Evolutionary conservation across 2,113 vertebrate species (phyloP).

Genomic region (Phalacrocorax aristotelis): DNA sequence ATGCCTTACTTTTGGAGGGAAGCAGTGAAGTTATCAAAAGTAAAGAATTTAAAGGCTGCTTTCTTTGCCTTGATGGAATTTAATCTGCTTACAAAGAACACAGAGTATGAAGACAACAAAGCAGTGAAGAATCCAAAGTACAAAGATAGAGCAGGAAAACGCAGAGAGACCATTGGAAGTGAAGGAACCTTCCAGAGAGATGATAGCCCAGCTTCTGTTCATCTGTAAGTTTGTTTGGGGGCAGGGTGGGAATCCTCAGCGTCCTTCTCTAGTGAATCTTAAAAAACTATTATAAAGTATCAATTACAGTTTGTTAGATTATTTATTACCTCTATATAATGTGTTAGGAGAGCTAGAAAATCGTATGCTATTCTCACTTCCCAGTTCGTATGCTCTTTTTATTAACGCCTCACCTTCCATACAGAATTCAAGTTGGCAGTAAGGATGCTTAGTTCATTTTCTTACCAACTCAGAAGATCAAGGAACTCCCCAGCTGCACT

Average conservation of each 20-base stretch:
- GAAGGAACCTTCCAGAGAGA: slow-evolving; percentile 90
- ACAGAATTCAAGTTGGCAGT: neutral
- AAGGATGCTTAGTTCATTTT: neutral
- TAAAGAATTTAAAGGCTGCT: neutral
- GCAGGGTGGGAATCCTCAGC: accelerated
- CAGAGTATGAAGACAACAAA: slow-evolving; percentile 86
- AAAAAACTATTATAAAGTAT: neutral
- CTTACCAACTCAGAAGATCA: neutral
- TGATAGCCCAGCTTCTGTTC: slow-evolving; percentile 90
- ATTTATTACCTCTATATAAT: neutral
- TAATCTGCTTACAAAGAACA: slow-evolving; percentile 78
- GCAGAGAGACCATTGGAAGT: slow-evolving; percentile 89
- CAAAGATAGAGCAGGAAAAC: slow-evolving; percentile 89
- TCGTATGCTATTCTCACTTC: neutral
- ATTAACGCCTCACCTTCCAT: neutral
- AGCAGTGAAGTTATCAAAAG: neutral
- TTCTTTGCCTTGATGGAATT: neutral
- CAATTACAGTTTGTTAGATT: neutral
- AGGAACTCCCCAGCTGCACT: neutral
- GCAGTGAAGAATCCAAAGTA: slow-evolving; percentile 87
- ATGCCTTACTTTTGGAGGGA: neutral
- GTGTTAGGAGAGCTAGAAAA: neutral
- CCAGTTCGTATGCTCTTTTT: neutral
- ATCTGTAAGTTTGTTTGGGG: slow-evolving; percentile 78
- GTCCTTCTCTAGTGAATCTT: neutral